Percentiles rank a stretch among this genome's conserved stretches.
Conservation (phyloP, 1,140 invertebrate genomes). For the Thaumatotibia leucotreta region DNA sequence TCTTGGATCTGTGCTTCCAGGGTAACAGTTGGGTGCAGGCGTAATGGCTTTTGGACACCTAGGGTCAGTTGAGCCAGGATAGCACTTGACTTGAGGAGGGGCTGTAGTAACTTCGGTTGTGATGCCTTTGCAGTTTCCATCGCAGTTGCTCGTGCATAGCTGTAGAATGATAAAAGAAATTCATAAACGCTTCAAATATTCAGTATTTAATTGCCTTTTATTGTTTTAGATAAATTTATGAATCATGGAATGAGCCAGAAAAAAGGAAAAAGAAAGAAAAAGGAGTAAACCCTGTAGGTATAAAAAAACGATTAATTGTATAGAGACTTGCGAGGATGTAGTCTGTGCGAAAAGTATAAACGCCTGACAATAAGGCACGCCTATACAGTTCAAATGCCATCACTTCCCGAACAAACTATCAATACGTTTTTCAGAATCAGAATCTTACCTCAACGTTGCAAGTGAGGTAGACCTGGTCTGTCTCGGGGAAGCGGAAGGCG, state of each 20-base stretch:
- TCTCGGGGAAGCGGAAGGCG: slow-evolving; percentile 85
- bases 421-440: neutral
- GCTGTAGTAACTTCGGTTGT: slow-evolving; percentile 41
- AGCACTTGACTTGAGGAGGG: slow-evolving; percentile 27
- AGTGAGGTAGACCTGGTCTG: slow-evolving; percentile 83
- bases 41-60: slow-evolving; percentile 37
- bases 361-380: too few relatives aligned
- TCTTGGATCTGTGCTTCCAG: slow-evolving; percentile 53
- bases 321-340: too few relatives aligned
- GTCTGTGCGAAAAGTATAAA: too few relatives aligned
- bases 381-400: too few relatives aligned
- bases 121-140: slow-evolving; percentile 49
- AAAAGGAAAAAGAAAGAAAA: too few relatives aligned
- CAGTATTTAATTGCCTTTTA: too few relatives aligned
- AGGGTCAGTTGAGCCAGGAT: slow-evolving; percentile 53
- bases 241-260: too few relatives aligned
- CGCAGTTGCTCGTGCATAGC: slow-evolving; percentile 64
- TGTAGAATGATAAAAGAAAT: slow-evolving; percentile 33
- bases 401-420: too few relatives aligned
- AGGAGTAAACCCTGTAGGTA: too few relatives aligned
- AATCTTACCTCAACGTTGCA: slow-evolving; percentile 82
- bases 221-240: too few relatives aligned
- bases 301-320: too few relatives aligned
- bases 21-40: slow-evolving; percentile 31
- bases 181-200: neutral